A percentile compares a stretch with the other conserved stretches of the same genome.
Conservation (phyloP, 2,797 vertebrate genomes). For the Ptychadena robeensis region DNA sequence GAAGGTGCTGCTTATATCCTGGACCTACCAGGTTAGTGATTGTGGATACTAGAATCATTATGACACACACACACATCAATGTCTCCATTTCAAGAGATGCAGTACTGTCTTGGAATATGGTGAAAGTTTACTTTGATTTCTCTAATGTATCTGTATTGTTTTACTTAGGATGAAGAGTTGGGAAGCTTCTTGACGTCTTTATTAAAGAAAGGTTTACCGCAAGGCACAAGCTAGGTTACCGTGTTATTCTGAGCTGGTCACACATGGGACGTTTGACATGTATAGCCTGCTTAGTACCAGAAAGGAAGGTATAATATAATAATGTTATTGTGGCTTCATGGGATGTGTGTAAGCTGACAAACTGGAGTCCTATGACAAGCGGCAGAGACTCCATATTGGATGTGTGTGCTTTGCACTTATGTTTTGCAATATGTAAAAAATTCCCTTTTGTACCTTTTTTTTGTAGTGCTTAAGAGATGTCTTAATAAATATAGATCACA, state of each 20-base stretch:
- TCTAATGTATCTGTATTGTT: background rate
- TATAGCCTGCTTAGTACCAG: background rate
- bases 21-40: constrained; percentile 91
- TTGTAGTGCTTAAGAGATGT: background rate
- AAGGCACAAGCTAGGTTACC: constrained; percentile 68
- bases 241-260: too few species aligned
- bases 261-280: background rate
- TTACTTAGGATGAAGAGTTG: constrained; percentile 89
- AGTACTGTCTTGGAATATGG: background rate
- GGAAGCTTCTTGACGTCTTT: constrained; percentile 91
- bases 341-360: background rate
- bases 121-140: background rate
- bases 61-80: too few species aligned
- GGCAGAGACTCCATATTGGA: background rate
- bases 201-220: constrained; percentile 92
- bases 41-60: background rate
- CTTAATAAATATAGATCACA: background rate
- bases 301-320: background rate
- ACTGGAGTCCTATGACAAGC: background rate
- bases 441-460: background rate
- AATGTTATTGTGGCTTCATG: background rate
- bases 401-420: background rate
- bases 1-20: constrained; percentile 93
- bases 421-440: background rate
- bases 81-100: background rate